Evolutionary conservation across 1,140 invertebrate species (phyloP), one percentile per base, ranked within the genome.

Genomic region (Euura saliciscinereae): DNA sequence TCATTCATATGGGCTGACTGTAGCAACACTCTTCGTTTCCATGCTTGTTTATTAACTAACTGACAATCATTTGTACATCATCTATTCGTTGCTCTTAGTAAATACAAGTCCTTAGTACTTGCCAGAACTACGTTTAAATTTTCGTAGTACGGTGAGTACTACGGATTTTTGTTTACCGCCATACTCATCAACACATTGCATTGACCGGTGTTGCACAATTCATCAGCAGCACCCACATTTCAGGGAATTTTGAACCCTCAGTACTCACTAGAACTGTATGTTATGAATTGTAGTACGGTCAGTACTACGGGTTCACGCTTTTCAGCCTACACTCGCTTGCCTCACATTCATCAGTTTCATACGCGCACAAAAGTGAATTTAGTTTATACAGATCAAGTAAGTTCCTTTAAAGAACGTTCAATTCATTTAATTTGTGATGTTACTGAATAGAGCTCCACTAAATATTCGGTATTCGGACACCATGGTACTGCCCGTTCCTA

Each of bases 81-180:
- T 28, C 28, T 28, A 28, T 28, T 28, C 28, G 28, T 28, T 28
- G 28, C 28, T 28, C 28, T 28, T 45, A 44, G 76, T 75, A 74
- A 72, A 74, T 65, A 43, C 73, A 71, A 79, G 42, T 13, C 71
- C 73, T 71, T 68, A 69, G 73, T 78, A 64, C 76, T 42, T 44
- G 65, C 71, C 72, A 68, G 79, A 77, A 77, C 77, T 77, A 4
- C 80, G 71, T 73, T 75, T 43, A 45, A n/a, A 70, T 72, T 74
- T 42, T 76, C 74, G 77, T 82, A 81, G 77, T 80, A 82, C 79
- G 76, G 71, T 43, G 68, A 73, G 78, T 80, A 80, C 76, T 77
- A 71, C 11, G 77, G 46, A 68, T 68, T 82, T 71, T 74, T 78
- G 75, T 73, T 73, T 68, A 28, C 28, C 28, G 28, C 28, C 28